Evolutionary conservation across 2,797 vertebrate genomes (phyloP).

Genomic region (Schizothorax lantsangensis): DNA sequence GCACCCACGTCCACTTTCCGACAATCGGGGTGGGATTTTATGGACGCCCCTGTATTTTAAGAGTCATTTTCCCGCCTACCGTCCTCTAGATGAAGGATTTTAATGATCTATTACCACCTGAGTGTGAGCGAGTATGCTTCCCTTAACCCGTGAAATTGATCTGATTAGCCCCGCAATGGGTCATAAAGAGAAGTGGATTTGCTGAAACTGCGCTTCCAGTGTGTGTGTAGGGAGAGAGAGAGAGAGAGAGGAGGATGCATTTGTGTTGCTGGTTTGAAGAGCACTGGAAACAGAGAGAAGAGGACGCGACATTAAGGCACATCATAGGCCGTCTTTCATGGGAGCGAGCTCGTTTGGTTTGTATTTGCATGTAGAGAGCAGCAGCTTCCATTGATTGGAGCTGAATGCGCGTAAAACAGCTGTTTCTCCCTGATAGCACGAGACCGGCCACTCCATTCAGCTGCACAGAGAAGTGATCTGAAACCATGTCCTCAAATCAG

Average conservation of each 20-base stretch:
- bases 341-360: slow-evolving; percentile 55
- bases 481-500: slow-evolving; percentile 56
- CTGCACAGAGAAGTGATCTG: slow-evolving; percentile 51
- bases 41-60: slow-evolving; percentile 46
- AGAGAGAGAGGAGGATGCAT: slow-evolving; percentile 24
- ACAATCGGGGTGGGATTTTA: slow-evolving; percentile 51
- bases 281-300: slow-evolving; percentile 53
- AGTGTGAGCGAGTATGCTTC: slow-evolving; percentile 68
- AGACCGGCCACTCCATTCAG: slow-evolving; percentile 42
- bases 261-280: slow-evolving; percentile 59
- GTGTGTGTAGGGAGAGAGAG: slow-evolving; percentile 20
- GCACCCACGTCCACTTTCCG: slow-evolving; percentile 55
- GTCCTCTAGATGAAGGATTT: slow-evolving; percentile 69
- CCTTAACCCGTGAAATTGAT: slow-evolving; percentile 81
- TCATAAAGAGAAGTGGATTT: slow-evolving; percentile 67
- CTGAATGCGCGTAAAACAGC: slow-evolving; percentile 62
- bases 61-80: slow-evolving; percentile 61
- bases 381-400: slow-evolving; percentile 58
- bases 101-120: slow-evolving; percentile 77
- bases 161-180: slow-evolving; percentile 79
- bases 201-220: slow-evolving; percentile 70
- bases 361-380: slow-evolving; percentile 55
- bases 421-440: slow-evolving; percentile 58
- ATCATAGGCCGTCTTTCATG: slow-evolving; percentile 62
- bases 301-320: slow-evolving; percentile 67